Base-by-base conservation (phyloP, 2,113 vertebrate species). In the Sorex araneus region DNA sequence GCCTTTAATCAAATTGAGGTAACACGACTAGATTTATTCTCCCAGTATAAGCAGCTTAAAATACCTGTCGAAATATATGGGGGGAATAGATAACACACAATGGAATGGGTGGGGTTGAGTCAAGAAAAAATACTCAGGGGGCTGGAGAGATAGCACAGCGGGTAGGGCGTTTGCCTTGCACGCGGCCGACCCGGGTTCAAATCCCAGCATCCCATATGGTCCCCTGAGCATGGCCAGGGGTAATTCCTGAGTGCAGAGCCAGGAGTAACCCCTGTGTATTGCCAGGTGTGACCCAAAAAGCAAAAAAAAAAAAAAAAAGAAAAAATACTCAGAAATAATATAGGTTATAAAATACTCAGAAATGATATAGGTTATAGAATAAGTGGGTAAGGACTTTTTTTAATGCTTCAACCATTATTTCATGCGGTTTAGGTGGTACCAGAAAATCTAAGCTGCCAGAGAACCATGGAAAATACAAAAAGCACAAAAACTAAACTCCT, bases 301-400 rank as follows among this genome's bases (percentile, higher is more conserved):
- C n/a, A n/a, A n/a, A n/a, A n/a, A n/a, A n/a, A n/a, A n/a, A n/a
- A n/a, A n/a, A n/a, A n/a, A n/a, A n/a, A n/a, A n/a, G n/a, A n/a
- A n/a, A n/a, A n/a, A n/a, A n/a, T n/a, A n/a, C n/a, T n/a, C n/a
- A n/a, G n/a, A n/a, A n/a, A n/a, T n/a, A n/a, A n/a, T n/a, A n/a
- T n/a, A n/a, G n/a, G n/a, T n/a, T n/a, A n/a, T n/a, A n/a, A 21
- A 47, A 23, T 1, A 70, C 43, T 13, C 40, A 74, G 7, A n/a
- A 84, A 67, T 74, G n/a, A 54, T 30, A 80, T 25, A 79, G 45
- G 77, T 64, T 19, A 54, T 28, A 89, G 71, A 64, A 89, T 19
- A 70, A 63, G 25, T n/a, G 34, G 21, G 13, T n/a, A 71, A 78
- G n/a, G 18, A 11, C 50, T 50, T 50, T 50, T 50, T 36, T 40